A percentile compares a stretch with the other conserved stretches of the same genome.
Conservation (phyloP, 2,797 vertebrate species). For the Typhlichthys subterraneus region DNA sequence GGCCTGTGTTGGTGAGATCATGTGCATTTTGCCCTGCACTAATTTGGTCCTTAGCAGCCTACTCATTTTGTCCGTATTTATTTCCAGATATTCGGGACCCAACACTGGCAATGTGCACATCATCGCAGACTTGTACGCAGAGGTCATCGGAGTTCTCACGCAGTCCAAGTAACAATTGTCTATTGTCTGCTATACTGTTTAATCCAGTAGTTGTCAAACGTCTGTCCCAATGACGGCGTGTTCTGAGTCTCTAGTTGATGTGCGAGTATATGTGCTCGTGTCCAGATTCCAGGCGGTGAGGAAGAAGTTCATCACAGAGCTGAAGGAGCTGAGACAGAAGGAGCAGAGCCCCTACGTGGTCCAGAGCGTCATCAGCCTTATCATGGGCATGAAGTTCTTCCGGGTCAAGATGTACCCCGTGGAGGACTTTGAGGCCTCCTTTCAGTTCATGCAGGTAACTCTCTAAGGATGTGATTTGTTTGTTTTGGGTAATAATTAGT, state of each 20-base stretch:
- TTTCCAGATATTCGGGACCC: conserved; percentile 93
- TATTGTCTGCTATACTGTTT: too few species aligned
- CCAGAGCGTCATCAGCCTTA: conserved; percentile 97
- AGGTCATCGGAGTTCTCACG: conserved; percentile 97
- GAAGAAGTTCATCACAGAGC: conserved; percentile 98
- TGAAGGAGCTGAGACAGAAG: conserved; percentile 94
- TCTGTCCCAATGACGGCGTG: too few species aligned
- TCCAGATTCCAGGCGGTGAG: conserved; percentile 96
- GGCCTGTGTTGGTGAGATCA: background rate
- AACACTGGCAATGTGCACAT: conserved; percentile 99
- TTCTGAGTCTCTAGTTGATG: background rate
- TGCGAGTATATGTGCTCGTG: conserved; percentile 22
- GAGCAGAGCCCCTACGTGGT: conserved; percentile 96
- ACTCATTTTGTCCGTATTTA: conserved; percentile 11
- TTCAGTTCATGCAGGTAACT: conserved; percentile 99
- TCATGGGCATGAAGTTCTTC: conserved; percentile 99
- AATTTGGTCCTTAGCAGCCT: background rate
- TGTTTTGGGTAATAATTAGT: background rate
- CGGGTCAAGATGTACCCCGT: conserved; percentile 99
- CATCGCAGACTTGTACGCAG: conserved; percentile 97
- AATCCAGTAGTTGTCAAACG: background rate
- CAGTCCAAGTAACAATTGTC: conserved; percentile 89
- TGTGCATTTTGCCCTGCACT: background rate
- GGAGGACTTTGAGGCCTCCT: conserved; percentile 98
- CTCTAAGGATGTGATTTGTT: background rate